Evolutionary conservation across 2,888 invertebrate species (phyloP).

Genomic region (Leptothorax acervorum): DNA sequence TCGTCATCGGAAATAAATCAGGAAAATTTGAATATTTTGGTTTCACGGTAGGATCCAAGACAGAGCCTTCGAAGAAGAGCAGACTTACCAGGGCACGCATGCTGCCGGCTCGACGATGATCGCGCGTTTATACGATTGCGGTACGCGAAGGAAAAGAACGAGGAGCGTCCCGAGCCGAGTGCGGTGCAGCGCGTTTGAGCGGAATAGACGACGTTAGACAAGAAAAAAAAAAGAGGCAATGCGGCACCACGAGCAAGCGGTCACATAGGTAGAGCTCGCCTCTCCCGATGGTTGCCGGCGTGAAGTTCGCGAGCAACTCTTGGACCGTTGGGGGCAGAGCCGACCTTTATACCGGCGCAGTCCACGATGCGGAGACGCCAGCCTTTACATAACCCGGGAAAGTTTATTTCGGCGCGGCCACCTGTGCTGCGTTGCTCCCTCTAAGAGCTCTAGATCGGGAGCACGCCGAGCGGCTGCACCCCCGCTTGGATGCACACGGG

Average conservation of each 20-base stretch:
- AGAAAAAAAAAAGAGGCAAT: slow-evolving; percentile 28
- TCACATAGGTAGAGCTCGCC: slow-evolving; percentile 73
- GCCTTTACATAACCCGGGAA: slow-evolving; percentile 85
- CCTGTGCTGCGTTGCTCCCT: slow-evolving; percentile 57
- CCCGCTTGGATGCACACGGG: not conserved
- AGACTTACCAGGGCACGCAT: slow-evolving; percentile 78
- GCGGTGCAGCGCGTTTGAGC: slow-evolving; percentile 21
- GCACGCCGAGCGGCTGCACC: slow-evolving; percentile 24
- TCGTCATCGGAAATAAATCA: not conserved
- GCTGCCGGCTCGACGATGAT: slow-evolving; percentile 63
- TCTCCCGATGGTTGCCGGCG: slow-evolving; percentile 80
- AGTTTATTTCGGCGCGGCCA: slow-evolving; percentile 82
- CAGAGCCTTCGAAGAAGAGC: not conserved
- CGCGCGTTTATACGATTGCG: slow-evolving; percentile 63
- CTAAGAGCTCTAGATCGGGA: slow-evolving; percentile 45
- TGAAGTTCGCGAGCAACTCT: slow-evolving; percentile 84
- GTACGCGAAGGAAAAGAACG: slow-evolving; percentile 58
- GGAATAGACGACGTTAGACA: not conserved
- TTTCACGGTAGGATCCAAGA: not conserved
- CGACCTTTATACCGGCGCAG: slow-evolving; percentile 84
- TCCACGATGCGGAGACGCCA: slow-evolving; percentile 75
- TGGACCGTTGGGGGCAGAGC: slow-evolving; percentile 81
- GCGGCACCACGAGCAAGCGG: slow-evolving; percentile 43
- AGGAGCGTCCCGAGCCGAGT: slow-evolving; percentile 11
- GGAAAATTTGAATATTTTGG: not conserved